These are phyloP conservation scores for Archocentrus centrarchus DNA, from an alignment of 2,113 vertebrate genomes.

Conservation along the genomic window DNA sequence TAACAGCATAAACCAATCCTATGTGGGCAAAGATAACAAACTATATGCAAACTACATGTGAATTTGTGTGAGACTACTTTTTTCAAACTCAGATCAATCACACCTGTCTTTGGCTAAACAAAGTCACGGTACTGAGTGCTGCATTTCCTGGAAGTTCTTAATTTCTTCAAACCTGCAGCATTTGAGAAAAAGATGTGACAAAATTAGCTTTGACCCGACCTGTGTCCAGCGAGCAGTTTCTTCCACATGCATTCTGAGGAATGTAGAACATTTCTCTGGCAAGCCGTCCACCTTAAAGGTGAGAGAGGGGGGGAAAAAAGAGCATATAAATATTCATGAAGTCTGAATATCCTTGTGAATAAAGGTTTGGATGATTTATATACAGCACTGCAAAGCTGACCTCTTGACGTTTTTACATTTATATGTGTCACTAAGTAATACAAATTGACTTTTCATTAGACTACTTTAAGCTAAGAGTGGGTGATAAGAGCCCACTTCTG, in stretches of 20 bases:
- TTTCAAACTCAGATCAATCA: constrained; percentile 45
- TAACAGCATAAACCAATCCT: constrained; percentile 20
- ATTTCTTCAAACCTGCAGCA: constrained; percentile 15
- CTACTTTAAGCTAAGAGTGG: not conserved
- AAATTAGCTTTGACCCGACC: constrained; percentile 63
- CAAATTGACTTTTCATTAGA: constrained; percentile 27
- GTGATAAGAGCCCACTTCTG: not conserved
- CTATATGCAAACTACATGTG: constrained; percentile 19
- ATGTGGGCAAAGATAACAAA: constrained; percentile 17
- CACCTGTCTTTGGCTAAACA: constrained; percentile 23
- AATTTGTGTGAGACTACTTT: constrained; percentile 9
- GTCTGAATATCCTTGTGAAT: constrained; percentile 33
- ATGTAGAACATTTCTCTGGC: constrained; percentile 98
- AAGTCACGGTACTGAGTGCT: not conserved
- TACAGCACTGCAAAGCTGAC: constrained; percentile 18
- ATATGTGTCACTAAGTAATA: constrained; percentile 20
- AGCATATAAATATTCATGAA: constrained; percentile 66
- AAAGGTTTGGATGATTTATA: constrained; percentile 44
- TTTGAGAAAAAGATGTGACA: not conserved
- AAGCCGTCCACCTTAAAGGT: constrained; percentile 90
- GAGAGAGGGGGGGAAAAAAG: constrained; percentile 73
- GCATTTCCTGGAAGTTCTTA: constrained; percentile 16
- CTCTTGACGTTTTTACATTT: constrained; percentile 15
- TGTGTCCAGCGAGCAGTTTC: constrained; percentile 90
- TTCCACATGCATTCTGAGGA: constrained; percentile 94